Percentiles rank a stretch among this genome's conserved stretches.
These are phyloP conservation scores for Phenganax subtilis DNA, from an alignment of 92 coral and sea anemone species.

Conservation along the genomic window DNA sequence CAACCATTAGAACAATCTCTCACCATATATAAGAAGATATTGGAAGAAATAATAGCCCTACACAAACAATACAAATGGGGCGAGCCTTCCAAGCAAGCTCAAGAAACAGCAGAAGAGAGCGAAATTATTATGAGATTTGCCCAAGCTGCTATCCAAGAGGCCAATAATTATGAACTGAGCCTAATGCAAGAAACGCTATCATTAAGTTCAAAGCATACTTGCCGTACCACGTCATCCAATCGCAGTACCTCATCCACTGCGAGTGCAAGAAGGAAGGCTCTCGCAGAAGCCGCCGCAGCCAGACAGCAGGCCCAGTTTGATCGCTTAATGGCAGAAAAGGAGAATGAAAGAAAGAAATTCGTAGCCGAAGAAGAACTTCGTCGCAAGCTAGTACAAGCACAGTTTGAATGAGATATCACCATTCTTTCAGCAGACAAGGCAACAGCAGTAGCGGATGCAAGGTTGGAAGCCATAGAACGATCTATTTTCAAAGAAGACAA, in stretches of 20 bases:
- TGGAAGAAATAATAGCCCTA: conserved; percentile 19
- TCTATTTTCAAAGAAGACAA: conserved; percentile 40
- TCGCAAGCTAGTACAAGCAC: conserved; percentile 36
- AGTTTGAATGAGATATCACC: conserved; percentile 48
- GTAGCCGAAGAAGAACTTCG: conserved; percentile 50
- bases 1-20: conserved; percentile 11
- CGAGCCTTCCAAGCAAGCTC: conserved; percentile 23
- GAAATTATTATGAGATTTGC: not conserved
- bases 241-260: conserved; percentile 9
- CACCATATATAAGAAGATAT: conserved; percentile 8
- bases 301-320: conserved; percentile 56
- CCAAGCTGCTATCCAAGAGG: not conserved
- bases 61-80: conserved; percentile 37
- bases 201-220: conserved; percentile 28
- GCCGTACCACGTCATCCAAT: conserved; percentile 35
- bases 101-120: not conserved
- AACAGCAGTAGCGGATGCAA: conserved; percentile 51
- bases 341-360: conserved; percentile 33
- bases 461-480: conserved; percentile 46
- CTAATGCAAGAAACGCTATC: not conserved
- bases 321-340: conserved; percentile 48
- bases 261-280: conserved; percentile 42
- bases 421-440: conserved; percentile 44
- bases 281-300: conserved; percentile 55
- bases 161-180: too few species aligned